A percentile compares a stretch with the other conserved stretches of the same genome.
Conservation (phyloP, 2,888 invertebrate genomes). For the Baronia brevicornis region DNA sequence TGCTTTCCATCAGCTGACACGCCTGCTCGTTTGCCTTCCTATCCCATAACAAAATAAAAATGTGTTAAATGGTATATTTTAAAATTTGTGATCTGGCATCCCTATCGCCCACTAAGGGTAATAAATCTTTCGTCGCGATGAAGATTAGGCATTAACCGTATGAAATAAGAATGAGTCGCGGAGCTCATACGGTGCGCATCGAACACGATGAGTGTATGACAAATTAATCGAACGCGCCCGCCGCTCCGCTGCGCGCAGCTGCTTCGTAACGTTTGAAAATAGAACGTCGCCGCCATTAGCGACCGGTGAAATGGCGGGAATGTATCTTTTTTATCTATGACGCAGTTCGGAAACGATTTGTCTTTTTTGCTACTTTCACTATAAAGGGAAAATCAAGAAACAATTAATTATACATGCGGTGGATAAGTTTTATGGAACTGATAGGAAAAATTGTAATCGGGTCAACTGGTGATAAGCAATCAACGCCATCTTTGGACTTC, state of each 20-base stretch:
- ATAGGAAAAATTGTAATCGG: too few relatives aligned
- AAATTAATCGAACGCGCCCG: constrained; percentile 49
- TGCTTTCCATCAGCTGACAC: too few relatives aligned
- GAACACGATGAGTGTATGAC: constrained; percentile 55
- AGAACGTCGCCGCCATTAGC: constrained; percentile 34
- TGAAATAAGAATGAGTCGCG: constrained; percentile 43
- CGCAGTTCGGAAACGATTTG: constrained; percentile 3
- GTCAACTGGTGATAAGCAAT: too few relatives aligned
- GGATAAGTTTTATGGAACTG: too few relatives aligned
- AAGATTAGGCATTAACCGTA: constrained; percentile 31
- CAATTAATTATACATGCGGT: too few relatives aligned
- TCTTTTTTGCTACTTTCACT: too few relatives aligned
- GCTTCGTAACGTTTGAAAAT: constrained; percentile 38
- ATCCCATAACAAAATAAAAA: too few relatives aligned
- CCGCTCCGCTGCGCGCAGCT: constrained; percentile 37
- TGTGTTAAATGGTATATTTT: too few relatives aligned
- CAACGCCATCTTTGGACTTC: too few relatives aligned
- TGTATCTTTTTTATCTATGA: constrained; percentile 6
- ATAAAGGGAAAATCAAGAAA: too few relatives aligned
- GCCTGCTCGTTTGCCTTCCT: too few relatives aligned
- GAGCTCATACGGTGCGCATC: constrained; percentile 28
- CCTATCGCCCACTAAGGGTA: constrained; percentile 24
- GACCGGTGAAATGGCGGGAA: constrained; percentile 1
- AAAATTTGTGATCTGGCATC: constrained; percentile 5
- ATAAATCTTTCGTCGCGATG: constrained; percentile 49